phyloP scores from a whole-genome alignment of 2,888 invertebrate genomes.

The Ceratothoa steindachneri region DNA sequence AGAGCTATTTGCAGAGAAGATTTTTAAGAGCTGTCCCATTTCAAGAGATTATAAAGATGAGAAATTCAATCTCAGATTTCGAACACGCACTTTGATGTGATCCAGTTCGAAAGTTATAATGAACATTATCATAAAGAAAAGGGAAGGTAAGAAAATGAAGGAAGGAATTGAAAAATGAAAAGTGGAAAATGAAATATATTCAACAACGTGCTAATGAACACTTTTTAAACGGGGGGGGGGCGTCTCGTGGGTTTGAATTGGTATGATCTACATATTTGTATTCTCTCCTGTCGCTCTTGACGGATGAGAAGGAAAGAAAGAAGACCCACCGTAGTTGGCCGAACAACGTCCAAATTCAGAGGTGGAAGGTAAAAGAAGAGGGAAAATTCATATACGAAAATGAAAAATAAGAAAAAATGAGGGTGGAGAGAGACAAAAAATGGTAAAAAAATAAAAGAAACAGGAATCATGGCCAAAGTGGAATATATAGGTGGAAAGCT shows the following conservation, averaged over 20 bases:
- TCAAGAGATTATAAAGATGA: not conserved
- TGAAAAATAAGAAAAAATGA: not conserved
- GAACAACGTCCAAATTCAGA: not conserved
- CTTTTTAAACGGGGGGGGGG: no score
- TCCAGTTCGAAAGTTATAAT: constrained; percentile 4
- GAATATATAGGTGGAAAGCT: no score
- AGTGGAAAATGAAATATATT: not conserved
- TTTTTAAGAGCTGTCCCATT: not conserved
- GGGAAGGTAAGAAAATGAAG: not conserved
- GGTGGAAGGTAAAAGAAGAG: not conserved
- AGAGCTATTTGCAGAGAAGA: not conserved
- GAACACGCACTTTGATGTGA: not conserved
- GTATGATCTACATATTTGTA: constrained; percentile 7
- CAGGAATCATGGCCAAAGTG: no score
- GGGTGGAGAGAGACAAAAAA: not conserved
- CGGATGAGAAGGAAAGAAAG: not conserved
- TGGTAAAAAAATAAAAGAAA: no score
- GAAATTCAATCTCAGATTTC: not conserved
- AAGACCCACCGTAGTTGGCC: not conserved
- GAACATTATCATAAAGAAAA: not conserved
- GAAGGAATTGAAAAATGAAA: not conserved
- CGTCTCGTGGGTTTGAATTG: not conserved
- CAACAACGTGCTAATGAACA: not conserved
- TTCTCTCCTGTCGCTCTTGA: not conserved
- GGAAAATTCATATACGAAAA: not conserved